Conservation (phyloP, 2,888 invertebrate genomes). For the Nephrotoma appendiculata region DNA sequence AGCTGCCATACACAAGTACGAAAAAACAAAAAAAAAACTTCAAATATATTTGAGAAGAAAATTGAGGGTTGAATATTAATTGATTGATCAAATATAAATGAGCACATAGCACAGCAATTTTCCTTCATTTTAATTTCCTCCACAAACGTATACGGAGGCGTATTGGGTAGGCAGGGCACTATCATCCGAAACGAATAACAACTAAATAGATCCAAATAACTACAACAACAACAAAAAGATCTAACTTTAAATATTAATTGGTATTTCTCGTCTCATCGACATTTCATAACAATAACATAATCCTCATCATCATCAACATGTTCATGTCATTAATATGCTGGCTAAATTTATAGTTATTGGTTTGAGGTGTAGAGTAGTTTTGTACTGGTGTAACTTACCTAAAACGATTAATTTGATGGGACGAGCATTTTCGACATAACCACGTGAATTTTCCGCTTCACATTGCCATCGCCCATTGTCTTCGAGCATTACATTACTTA, state of each 20-base stretch:
- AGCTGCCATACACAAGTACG: neutral
- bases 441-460: slow-evolving; percentile 46
- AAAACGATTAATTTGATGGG: slow-evolving; percentile 49
- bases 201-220: neutral
- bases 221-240: neutral
- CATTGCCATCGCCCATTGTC: slow-evolving; percentile 64
- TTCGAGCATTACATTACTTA: slow-evolving; percentile 37
- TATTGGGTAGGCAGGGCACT: neutral
- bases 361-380: neutral
- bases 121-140: neutral
- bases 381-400: slow-evolving; percentile 33
- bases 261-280: neutral
- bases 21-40: too few species aligned
- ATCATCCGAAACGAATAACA: neutral
- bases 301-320: neutral
- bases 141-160: neutral
- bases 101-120: neutral
- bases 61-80: slow-evolving; percentile 6
- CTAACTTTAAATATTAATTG: neutral
- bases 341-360: neutral
- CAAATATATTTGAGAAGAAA: neutral
- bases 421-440: slow-evolving; percentile 46
- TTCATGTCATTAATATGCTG: neutral
- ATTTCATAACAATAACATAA: neutral
- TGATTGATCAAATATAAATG: slow-evolving; percentile 2